phyloP scores from a whole-genome alignment of 1,140 invertebrate genomes.

The Drosophila busckii region DNA sequence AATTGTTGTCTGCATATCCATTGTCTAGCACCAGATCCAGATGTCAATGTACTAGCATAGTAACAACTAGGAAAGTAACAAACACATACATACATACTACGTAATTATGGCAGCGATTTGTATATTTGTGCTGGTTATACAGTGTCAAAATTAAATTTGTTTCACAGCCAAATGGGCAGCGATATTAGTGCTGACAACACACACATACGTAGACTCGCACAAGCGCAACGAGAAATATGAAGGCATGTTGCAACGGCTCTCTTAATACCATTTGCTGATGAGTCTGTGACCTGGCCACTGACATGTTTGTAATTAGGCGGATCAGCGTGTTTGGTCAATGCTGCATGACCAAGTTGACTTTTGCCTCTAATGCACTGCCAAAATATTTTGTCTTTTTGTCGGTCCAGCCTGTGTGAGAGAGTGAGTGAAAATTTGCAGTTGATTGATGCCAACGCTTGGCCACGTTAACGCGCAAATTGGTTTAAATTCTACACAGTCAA shows the following conservation, averaged over 20 bases:
- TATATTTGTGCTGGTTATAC: background rate
- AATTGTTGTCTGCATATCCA: conserved; percentile 40
- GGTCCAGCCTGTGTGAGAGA: conserved; percentile 7
- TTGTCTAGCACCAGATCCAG: too few relatives aligned
- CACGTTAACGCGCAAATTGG: conserved; percentile 47
- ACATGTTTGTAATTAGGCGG: conserved; percentile 71
- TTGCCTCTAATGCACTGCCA: conserved; percentile 18
- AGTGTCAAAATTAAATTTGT: conserved; percentile 56
- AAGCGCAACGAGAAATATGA: conserved; percentile 6
- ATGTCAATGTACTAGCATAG: too few relatives aligned
- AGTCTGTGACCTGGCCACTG: conserved; percentile 21
- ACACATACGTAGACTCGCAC: too few relatives aligned
- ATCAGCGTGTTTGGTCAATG: conserved; percentile 20
- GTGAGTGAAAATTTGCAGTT: conserved; percentile 4
- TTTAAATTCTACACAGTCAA: conserved; percentile 33
- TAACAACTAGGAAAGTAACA: too few relatives aligned
- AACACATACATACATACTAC: too few relatives aligned
- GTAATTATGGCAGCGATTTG: conserved; percentile 14
- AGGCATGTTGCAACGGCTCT: conserved; percentile 2
- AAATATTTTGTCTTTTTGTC: too few relatives aligned
- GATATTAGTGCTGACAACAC: conserved; percentile 8
- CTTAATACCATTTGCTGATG: background rate
- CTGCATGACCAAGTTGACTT: conserved; percentile 14
- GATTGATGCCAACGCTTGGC: conserved; percentile 17
- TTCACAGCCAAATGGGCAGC: conserved; percentile 20